Conservation (phyloP, 2,113 vertebrate genomes). For the Melanerpes aurifrons region DNA sequence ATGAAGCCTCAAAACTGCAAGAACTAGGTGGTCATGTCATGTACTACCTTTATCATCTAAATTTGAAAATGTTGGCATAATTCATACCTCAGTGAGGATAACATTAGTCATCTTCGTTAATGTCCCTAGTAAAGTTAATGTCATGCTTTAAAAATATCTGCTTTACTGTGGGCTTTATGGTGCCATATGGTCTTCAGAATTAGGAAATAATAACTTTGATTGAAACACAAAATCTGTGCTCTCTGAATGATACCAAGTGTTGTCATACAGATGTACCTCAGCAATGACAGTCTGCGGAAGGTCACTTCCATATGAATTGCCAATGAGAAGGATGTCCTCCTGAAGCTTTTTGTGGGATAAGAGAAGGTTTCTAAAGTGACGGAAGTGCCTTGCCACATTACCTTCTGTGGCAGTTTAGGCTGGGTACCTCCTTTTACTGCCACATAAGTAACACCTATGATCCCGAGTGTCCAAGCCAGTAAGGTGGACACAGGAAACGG, state of each 20-base stretch:
- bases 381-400: not conserved
- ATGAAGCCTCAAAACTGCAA: not conserved
- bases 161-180: constrained; percentile 4
- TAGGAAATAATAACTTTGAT: constrained; percentile 19
- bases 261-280: not conserved
- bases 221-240: not conserved
- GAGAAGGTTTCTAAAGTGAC: not conserved
- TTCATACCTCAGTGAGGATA: not conserved
- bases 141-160: constrained; percentile 27
- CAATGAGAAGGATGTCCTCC: not conserved
- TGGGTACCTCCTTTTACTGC: too few relatives aligned
- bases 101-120: constrained; percentile 2
- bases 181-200: constrained; percentile 53
- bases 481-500: too few relatives aligned
- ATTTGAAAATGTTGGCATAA: constrained; percentile 6
- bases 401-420: not conserved
- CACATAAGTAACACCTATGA: too few relatives aligned
- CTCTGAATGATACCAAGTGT: not conserved
- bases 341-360: not conserved
- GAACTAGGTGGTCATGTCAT: not conserved
- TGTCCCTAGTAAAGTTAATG: constrained; percentile 42
- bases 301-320: not conserved
- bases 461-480: too few relatives aligned
- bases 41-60: not conserved
- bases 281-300: not conserved